Percentiles rank a stretch among this genome's conserved stretches.
Evolutionary conservation across 2,797 vertebrate species (phyloP).

Genomic region (Darevskia mixta): DNA sequence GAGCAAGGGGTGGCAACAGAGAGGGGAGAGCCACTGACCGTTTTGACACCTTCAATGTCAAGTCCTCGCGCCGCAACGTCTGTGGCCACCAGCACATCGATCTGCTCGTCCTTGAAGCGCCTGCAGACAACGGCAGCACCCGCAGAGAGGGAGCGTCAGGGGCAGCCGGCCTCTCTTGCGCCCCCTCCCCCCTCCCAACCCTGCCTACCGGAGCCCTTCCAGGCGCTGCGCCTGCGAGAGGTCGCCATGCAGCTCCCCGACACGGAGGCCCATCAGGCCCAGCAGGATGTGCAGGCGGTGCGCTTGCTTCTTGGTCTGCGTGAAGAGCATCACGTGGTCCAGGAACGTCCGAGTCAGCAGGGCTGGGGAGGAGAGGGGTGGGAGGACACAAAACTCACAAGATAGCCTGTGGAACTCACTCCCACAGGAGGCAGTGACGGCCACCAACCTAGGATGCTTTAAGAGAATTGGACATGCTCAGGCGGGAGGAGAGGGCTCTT

Average conservation of each 20-base stretch:
- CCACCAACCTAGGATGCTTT: too few species aligned
- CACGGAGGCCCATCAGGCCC: constrained; percentile 93
- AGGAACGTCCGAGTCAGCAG: constrained; percentile 93
- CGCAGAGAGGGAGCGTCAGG: background rate
- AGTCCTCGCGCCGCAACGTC: constrained; percentile 96
- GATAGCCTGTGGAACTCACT: too few species aligned
- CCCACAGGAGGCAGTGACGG: background rate
- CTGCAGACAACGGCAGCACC: constrained; percentile 70
- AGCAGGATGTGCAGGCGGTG: constrained; percentile 96
- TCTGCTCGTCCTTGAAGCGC: constrained; percentile 98
- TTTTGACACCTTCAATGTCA: constrained; percentile 97
- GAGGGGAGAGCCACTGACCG: constrained; percentile 79
- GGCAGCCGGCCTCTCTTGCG: background rate
- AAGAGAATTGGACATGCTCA: too few species aligned
- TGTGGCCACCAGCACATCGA: constrained; percentile 95
- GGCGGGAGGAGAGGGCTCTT: too few species aligned
- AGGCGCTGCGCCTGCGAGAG: constrained; percentile 94
- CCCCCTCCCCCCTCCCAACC: fast-evolving
- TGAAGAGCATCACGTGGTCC: constrained; percentile 97
- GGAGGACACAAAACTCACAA: constrained; percentile 16
- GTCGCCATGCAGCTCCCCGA: constrained; percentile 95
- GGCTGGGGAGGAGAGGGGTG: constrained; percentile 77
- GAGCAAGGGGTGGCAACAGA: background rate
- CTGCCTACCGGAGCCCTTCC: constrained; percentile 89
- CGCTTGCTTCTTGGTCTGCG: constrained; percentile 97